Percentiles rank a stretch among this genome's conserved stretches.
phyloP scores from a whole-genome alignment of 2,113 vertebrate genomes.

The Percina caprodes region DNA sequence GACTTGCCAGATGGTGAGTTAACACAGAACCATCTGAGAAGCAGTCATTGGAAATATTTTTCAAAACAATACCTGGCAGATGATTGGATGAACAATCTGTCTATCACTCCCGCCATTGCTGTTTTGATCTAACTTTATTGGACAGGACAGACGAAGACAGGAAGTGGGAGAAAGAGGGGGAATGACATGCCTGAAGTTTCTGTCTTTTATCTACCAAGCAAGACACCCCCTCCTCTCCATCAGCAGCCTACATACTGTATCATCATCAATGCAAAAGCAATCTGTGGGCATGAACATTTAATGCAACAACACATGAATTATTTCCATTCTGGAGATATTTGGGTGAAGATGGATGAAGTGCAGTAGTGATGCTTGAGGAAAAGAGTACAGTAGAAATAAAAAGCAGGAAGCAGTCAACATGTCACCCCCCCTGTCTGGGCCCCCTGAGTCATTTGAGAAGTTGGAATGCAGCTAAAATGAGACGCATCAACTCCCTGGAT shows the following conservation, averaged over 20 bases:
- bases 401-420: conserved; percentile 33
- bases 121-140: no score
- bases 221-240: background rate
- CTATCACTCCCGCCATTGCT: no score
- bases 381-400: background rate
- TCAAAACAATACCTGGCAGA: no score
- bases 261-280: background rate
- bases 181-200: background rate
- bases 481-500: conserved; percentile 30
- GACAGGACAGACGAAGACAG: no score
- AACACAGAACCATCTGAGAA: no score
- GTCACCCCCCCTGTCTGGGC: conserved; percentile 15
- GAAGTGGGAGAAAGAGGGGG: no score
- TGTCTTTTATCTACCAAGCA: conserved; percentile 3
- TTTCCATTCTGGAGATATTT: conserved; percentile 34
- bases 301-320: conserved; percentile 36
- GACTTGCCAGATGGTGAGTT: no score
- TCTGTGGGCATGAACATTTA: conserved; percentile 16
- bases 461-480: conserved; percentile 40
- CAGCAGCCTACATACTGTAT: no score
- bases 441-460: conserved; percentile 57
- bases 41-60: no score
- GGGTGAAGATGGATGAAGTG: background rate
- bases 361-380: conserved; percentile 11
- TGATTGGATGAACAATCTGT: no score